Evolutionary conservation across 2,797 vertebrate genomes (phyloP).

Genomic region (Leptodactylus fallax): DNA sequence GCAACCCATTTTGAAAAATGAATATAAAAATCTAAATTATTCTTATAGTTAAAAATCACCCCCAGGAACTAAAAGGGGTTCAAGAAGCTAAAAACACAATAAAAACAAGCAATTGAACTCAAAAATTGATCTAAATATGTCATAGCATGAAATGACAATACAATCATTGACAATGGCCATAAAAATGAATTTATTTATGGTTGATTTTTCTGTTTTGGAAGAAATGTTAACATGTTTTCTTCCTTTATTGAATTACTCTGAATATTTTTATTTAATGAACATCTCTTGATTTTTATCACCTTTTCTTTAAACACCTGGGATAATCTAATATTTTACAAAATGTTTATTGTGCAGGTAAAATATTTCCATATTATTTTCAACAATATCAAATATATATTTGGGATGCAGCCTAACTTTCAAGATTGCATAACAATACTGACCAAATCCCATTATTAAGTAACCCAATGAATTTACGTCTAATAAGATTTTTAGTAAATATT

Average conservation of each 20-base stretch:
- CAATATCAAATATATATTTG: conserved; percentile 31
- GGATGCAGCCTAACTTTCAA: conserved; percentile 12
- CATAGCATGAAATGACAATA: conserved; percentile 61
- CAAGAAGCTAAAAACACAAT: conserved; percentile 4
- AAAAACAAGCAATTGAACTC: neutral
- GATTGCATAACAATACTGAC: neutral
- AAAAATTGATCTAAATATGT: conserved; percentile 13
- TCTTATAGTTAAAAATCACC: conserved; percentile 21
- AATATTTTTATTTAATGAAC: conserved; percentile 27
- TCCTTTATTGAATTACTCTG: conserved; percentile 8
- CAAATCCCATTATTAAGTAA: neutral
- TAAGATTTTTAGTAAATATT: neutral
- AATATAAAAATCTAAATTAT: neutral
- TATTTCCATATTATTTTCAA: conserved; percentile 17
- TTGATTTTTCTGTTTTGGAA: conserved; percentile 36
- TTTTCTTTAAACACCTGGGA: conserved; percentile 29
- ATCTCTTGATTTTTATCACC: conserved; percentile 5
- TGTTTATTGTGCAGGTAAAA: conserved; percentile 42
- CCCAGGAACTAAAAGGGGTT: conserved; percentile 40
- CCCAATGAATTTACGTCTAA: no score
- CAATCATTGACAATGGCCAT: conserved; percentile 62
- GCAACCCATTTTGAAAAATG: conserved; percentile 17
- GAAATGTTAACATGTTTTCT: conserved; percentile 46
- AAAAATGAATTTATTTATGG: conserved; percentile 41
- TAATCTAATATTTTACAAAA: neutral